Evolutionary conservation across 2,113 vertebrate species (phyloP), one percentile per base, ranked within the genome.

Genomic region (Zapus hudsonius): DNA sequence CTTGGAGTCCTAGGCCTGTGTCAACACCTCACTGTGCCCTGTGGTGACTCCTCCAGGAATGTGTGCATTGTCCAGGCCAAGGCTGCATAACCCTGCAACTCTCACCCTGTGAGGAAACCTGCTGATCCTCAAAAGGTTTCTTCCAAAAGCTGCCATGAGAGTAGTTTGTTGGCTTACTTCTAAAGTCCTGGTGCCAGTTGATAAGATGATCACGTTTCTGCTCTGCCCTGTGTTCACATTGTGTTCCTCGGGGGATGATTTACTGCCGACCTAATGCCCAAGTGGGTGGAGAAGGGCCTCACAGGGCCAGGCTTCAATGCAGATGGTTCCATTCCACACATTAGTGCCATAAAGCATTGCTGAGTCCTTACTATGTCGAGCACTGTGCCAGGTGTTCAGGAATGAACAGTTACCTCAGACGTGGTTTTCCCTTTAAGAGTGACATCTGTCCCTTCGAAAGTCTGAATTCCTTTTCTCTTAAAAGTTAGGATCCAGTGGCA

Each of bases 1-100:
- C 38, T 73, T 1, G 40, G 55, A 47, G 11, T 61, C 7, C 4
- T 33, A 47, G 33, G 42, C 59, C 52, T 3, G 0, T 6, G 3
- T 57, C 57, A 2, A 4, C n/a, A 38, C 0, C 52, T 42, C 63
- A 22, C 63, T 36, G 29, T 15, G 16, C 29, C 4, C 0, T 33
- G 23, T 29, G 40, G 23, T 29, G 40, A 23, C 47, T 55, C 25
- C 22, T 36, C 22, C 11, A 2, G 44, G 22, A 0, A 0, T 38
- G 25, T 0, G 1, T 33, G 25, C 7, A 2, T 17, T 55, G 16
- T 42, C 19, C 1, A 16, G 16, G 38, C 73, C 82, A 25, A 55
- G 61, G 76, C 33, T 8, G 40, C 55, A 27, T 4, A 1, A 7
- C 8, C 63, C 73, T 47, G n/a, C 0, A 0, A 38, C 87, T 87